A percentile compares a stretch with the other conserved stretches of the same genome.
Evolutionary conservation across 2,113 vertebrate genomes (phyloP).

Genomic region (Herpailurus yagouaroundi): DNA sequence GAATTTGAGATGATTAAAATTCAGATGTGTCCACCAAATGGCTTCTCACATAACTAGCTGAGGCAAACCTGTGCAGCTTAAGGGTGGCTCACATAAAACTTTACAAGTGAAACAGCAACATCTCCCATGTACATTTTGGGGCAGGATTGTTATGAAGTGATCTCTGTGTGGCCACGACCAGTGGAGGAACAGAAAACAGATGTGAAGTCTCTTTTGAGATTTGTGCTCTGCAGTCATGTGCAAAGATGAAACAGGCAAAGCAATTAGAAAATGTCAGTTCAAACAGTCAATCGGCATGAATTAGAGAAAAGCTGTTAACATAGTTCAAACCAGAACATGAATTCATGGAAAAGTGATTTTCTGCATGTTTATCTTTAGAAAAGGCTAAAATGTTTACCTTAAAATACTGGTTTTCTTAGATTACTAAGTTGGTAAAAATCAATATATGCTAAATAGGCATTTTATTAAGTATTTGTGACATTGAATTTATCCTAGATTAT

Average conservation of each 20-base stretch:
- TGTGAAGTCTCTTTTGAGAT: constrained; percentile 27
- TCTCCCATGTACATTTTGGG: not conserved
- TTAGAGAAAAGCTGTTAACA: constrained; percentile 38
- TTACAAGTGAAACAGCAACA: not conserved
- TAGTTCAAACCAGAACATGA: constrained; percentile 47
- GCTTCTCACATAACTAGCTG: not conserved
- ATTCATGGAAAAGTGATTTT: constrained; percentile 57
- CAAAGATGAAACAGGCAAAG: constrained; percentile 32
- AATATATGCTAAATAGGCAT: not conserved
- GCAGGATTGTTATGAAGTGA: not conserved
- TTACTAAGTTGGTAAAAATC: constrained; percentile 10
- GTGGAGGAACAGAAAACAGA: constrained; percentile 53
- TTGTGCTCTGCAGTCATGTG: not conserved
- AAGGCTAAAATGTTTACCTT: not conserved
- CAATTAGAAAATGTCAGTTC: constrained; percentile 56
- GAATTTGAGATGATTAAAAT: not conserved
- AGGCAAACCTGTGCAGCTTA: not conserved
- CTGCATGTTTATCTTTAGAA: constrained; percentile 31
- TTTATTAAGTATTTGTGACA: not conserved
- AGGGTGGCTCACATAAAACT: not conserved
- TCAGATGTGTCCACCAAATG: not conserved
- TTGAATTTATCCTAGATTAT: not conserved
- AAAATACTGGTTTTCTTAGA: not conserved
- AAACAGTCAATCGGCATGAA: constrained; percentile 13
- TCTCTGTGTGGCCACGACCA: not conserved